A percentile compares a stretch with the other conserved stretches of the same genome.
Evolutionary conservation across 2,888 invertebrate genomes (phyloP).

Genomic region (Plebejus anna): DNA sequence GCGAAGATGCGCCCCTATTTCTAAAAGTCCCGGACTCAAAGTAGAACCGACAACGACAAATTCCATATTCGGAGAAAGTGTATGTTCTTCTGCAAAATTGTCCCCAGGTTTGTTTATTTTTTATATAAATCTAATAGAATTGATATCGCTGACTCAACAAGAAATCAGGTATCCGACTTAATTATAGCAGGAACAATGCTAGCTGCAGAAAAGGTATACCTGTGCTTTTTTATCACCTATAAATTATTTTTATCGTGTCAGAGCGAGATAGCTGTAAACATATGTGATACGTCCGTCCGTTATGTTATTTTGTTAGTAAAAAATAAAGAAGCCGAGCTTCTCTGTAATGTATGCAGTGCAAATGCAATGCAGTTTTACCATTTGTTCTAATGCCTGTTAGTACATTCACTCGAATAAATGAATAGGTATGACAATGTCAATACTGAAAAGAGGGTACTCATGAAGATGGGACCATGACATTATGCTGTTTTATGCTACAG

Average conservation of each 20-base stretch:
- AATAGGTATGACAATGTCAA: background rate
- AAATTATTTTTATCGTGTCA: constrained; percentile 71
- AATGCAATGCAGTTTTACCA: constrained; percentile 23
- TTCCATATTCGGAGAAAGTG: constrained; percentile 91
- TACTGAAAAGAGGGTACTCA: background rate
- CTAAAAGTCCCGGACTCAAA: constrained; percentile 75
- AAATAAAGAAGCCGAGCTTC: constrained; percentile 33
- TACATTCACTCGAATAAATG: background rate
- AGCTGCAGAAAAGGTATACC: background rate
- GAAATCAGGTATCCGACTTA: background rate
- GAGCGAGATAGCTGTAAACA: constrained; percentile 59
- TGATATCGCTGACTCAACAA: background rate
- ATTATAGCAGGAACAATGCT: background rate
- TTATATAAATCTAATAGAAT: constrained; percentile 9
- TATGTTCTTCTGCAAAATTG: constrained; percentile 85
- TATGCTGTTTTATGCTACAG: background rate
- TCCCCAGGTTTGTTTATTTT: constrained; percentile 89
- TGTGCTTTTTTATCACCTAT: constrained; percentile 57
- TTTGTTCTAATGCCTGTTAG: background rate
- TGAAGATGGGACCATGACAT: background rate
- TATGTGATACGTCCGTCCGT: constrained; percentile 60
- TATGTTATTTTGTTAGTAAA: constrained; percentile 43
- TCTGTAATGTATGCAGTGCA: constrained; percentile 25
- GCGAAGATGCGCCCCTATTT: constrained; percentile 93
- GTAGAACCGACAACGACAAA: constrained; percentile 78